Conservation (phyloP, 2,113 vertebrate species). For the Maccullochella peelii region DNA sequence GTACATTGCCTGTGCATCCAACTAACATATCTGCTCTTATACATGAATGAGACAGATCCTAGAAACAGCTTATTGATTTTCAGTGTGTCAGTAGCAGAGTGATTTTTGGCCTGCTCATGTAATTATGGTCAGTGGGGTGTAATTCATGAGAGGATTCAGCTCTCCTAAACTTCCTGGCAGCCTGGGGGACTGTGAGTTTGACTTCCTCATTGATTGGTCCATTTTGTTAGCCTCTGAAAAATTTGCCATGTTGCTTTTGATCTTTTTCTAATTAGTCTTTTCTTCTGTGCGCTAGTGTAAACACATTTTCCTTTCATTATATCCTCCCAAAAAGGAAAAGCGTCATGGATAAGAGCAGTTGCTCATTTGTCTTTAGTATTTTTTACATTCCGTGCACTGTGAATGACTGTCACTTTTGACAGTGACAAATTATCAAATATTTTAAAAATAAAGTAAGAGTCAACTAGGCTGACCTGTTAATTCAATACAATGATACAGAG, state of each 20-base stretch:
- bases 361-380: neutral
- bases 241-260: conserved; percentile 38
- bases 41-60: conserved; percentile 44
- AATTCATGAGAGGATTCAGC: conserved; percentile 54
- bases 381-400: neutral
- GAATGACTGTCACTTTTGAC: neutral
- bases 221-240: conserved; percentile 52
- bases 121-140: conserved; percentile 56
- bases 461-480: neutral
- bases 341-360: neutral
- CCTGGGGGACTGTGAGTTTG: conserved; percentile 43
- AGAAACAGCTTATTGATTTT: conserved; percentile 60
- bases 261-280: conserved; percentile 44
- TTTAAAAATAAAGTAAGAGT: neutral
- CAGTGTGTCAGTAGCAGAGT: conserved; percentile 53
- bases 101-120: conserved; percentile 41
- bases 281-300: conserved; percentile 21
- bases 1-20: neutral
- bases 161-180: conserved; percentile 64
- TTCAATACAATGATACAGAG: neutral
- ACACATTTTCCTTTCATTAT: conserved; percentile 24
- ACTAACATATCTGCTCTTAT: conserved; percentile 34
- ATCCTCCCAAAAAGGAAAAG: neutral
- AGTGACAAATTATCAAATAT: neutral
- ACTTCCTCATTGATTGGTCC: conserved; percentile 61